Percentiles rank a stretch among this genome's conserved stretches.
phyloP scores from a whole-genome alignment of 2,888 invertebrate species.

The Podotricha telesiphe region DNA sequence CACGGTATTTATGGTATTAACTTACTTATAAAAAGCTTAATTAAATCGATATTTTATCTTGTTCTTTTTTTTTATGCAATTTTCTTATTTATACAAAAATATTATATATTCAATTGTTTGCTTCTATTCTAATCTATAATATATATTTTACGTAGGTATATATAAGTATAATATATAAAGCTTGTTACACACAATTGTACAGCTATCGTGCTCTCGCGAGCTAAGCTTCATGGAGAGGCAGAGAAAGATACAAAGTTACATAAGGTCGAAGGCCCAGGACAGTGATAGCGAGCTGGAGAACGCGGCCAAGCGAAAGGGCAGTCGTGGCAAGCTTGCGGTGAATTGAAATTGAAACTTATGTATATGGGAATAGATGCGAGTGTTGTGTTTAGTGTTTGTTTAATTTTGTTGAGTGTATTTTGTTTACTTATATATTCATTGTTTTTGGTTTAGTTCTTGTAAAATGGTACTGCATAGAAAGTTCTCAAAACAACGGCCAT shows the following conservation, averaged over 20 bases:
- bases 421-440: not conserved
- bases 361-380: conserved; percentile 60
- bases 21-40: too few species aligned
- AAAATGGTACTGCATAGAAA: not conserved
- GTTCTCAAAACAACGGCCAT: too few species aligned
- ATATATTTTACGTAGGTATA: not conserved
- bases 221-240: conserved; percentile 80
- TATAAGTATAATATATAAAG: conserved; percentile 17
- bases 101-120: not conserved
- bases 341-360: conserved; percentile 71
- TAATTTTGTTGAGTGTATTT: not conserved
- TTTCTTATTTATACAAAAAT: not conserved
- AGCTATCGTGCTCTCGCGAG: conserved; percentile 78
- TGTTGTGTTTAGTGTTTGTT: conserved; percentile 35
- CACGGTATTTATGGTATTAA: too few species aligned
- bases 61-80: too few species aligned
- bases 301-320: conserved; percentile 80
- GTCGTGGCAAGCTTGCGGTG: conserved; percentile 88
- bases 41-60: too few species aligned
- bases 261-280: conserved; percentile 84
- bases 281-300: conserved; percentile 95
- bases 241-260: conserved; percentile 81
- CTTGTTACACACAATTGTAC: conserved; percentile 46
- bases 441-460: not conserved
- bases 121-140: not conserved